Evolutionary conservation across 1,140 invertebrate species (phyloP).

Genomic region (Drosophila ananassae): DNA sequence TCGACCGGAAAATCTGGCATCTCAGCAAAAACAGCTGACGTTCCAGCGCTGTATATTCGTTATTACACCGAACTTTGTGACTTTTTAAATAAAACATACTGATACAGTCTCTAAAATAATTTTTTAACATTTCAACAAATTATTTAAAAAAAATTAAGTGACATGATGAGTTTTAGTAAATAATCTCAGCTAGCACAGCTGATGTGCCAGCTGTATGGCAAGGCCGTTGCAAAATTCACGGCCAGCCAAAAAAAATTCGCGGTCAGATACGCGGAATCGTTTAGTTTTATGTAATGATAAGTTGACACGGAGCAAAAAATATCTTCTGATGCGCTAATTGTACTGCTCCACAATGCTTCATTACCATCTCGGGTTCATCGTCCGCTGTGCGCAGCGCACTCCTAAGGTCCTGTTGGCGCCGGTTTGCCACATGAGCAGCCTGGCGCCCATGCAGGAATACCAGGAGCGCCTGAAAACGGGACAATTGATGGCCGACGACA

Average conservation of each 20-base stretch:
- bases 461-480: slow-evolving; percentile 86
- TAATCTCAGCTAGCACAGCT: slow-evolving; percentile 8
- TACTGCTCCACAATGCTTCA: slow-evolving; percentile 34
- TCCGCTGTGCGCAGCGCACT: slow-evolving; percentile 30
- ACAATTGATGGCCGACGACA: slow-evolving; percentile 88
- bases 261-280: slow-evolving; percentile 54
- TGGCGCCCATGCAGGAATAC: slow-evolving; percentile 85
- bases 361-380: slow-evolving; percentile 25
- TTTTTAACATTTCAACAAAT: too few relatives aligned
- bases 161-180: not conserved
- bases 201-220: slow-evolving; percentile 11
- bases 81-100: too few relatives aligned
- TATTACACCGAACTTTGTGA: too few relatives aligned
- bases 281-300: slow-evolving; percentile 68
- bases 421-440: slow-evolving; percentile 32
- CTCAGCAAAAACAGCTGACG: not conserved
- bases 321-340: slow-evolving; percentile 15
- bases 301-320: slow-evolving; percentile 44
- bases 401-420: slow-evolving; percentile 38
- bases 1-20: not conserved
- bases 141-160: not conserved
- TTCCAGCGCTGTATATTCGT: too few relatives aligned
- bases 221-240: slow-evolving; percentile 46
- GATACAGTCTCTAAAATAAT: too few relatives aligned
- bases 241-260: slow-evolving; percentile 57